These are phyloP conservation scores for Tinea semifulvella DNA, from an alignment of 2,888 invertebrate species.

Conservation along the genomic window DNA sequence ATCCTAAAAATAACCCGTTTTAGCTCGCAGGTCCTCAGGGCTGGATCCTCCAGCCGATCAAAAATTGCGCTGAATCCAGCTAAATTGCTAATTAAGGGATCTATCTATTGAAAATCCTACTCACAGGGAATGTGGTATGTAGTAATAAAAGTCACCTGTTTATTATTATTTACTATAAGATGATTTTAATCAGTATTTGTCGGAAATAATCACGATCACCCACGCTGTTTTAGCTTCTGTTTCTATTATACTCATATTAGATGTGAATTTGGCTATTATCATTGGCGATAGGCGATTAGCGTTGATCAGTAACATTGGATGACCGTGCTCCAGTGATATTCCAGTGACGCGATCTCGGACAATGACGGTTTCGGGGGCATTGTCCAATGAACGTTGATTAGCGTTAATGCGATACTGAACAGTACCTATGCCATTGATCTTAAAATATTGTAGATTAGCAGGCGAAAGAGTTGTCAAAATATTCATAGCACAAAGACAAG, in stretches of 20 bases:
- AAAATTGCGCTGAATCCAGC: too few relatives aligned
- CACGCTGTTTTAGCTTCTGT: not conserved
- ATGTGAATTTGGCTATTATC: conserved; percentile 10
- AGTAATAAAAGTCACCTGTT: too few relatives aligned
- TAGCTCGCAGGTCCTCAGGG: too few relatives aligned
- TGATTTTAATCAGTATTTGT: not conserved
- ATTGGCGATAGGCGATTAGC: conserved; percentile 36
- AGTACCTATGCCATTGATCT: conserved; percentile 12
- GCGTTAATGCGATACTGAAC: conserved; percentile 45
- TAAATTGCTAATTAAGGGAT: too few relatives aligned
- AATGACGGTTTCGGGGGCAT: conserved; percentile 28
- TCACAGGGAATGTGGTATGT: too few relatives aligned
- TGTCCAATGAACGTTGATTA: conserved; percentile 59
- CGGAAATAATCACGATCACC: not conserved
- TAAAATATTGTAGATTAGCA: too few relatives aligned
- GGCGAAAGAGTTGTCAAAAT: too few relatives aligned
- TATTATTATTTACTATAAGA: too few relatives aligned
- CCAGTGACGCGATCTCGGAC: conserved; percentile 59
- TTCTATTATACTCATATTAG: conserved; percentile 7
- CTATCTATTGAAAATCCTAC: too few relatives aligned
- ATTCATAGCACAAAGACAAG: too few relatives aligned
- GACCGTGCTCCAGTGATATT: conserved; percentile 53
- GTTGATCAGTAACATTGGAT: conserved; percentile 53
- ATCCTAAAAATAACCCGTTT: too few relatives aligned
- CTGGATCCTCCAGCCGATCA: too few relatives aligned